These are phyloP conservation scores for Uropetala carovei DNA, from an alignment of 2,888 invertebrate genomes.

Conservation along the genomic window DNA sequence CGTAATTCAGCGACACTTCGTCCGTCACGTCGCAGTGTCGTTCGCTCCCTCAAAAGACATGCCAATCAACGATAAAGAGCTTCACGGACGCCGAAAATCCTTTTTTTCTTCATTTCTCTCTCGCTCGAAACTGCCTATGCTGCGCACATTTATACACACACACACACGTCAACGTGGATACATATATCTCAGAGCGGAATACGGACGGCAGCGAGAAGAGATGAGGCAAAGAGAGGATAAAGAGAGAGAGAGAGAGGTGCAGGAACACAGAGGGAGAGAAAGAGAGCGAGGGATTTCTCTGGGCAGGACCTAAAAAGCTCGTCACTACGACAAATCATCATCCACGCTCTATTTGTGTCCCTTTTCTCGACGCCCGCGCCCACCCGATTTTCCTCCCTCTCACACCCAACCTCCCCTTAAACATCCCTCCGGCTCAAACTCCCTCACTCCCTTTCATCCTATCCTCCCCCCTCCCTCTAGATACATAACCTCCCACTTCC, in stretches of 20 bases:
- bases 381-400: no score
- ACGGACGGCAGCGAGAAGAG: not conserved
- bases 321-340: conserved; percentile 19
- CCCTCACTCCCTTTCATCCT: no score
- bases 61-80: conserved; percentile 30
- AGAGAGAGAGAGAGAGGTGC: not conserved
- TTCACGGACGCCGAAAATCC: conserved; percentile 13
- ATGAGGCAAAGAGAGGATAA: not conserved
- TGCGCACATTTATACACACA: conserved; percentile 8
- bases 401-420: no score
- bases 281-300: not conserved
- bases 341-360: conserved; percentile 12
- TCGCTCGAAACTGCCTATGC: not conserved
- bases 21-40: not conserved
- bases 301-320: conserved; percentile 4
- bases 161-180: not conserved
- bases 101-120: not conserved
- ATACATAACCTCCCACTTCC: no score
- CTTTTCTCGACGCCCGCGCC: no score
- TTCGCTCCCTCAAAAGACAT: not conserved
- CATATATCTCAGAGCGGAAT: not conserved
- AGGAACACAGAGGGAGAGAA: not conserved
- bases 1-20: not conserved
- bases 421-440: no score
- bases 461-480: no score